Evolutionary conservation across 2,888 invertebrate genomes (phyloP), one percentile per base, ranked within the genome.

Genomic region (Oegoconia quadripuncta): DNA sequence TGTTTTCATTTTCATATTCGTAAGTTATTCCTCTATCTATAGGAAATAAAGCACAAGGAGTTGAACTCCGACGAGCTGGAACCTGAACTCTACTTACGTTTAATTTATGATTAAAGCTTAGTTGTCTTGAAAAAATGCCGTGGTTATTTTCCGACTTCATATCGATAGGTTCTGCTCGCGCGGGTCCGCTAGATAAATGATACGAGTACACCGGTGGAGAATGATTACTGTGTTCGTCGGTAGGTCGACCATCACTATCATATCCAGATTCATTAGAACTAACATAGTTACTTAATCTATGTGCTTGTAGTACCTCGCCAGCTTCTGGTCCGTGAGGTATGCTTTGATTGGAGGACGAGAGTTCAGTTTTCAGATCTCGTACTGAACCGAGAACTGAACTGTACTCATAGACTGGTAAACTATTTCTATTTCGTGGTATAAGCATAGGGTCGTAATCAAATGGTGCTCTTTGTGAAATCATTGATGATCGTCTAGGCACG

Each of bases 231-330:
- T 88, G 86, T 58, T 89, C 89, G 51, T 88, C 89, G 35, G 84
- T 88, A 25, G 88, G 89, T 46, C 89, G 89, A 35, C 93, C 92
- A 67, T 94, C 94, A 72, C 94, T 94, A 64, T 94, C 94, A 68
- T 95, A 95, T 27, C 94, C 94, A 33, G 94, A 94, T 77, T 95
- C 94, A 72, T 94, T 94, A 30, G 94, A 94, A 74, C 94, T 93
- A 34, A 94, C 91, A 73, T 93, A 93, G 76, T 92, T 93, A 69
- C 90, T 91, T 59, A 91, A 78, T 55, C 91, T 89, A 78, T 91
- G 90, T 60, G 89, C 81, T 77, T 90, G 89, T 60, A 88, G 73
- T 59, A 90, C 81, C 78, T 90, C 90, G 54, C 79, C 82, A 35
- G 64, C 64, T 74, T 89, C 89, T 50, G 79, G 84, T 41, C 78